Evolutionary conservation across 2,888 invertebrate species (phyloP), one percentile per base, ranked within the genome.

Genomic region (Catocala nupta): DNA sequence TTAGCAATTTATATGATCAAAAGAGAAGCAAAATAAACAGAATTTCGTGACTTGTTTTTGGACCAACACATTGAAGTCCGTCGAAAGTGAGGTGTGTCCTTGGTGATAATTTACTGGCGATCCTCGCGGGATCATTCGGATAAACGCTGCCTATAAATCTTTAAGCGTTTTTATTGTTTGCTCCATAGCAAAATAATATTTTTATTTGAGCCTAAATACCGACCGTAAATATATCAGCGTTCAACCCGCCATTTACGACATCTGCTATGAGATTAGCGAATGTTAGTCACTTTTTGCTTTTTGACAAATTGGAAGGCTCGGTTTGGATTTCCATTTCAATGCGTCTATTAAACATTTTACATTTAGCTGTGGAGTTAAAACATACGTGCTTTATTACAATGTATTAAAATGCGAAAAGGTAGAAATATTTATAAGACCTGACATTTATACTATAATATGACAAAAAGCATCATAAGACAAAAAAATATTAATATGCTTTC

Each of bases 131-230:
- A 89, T 87, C 82, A 88, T 82, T 83, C 84, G 83, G 85, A 86
- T 87, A 85, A 88, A 83, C 81, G 78, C 61, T 71, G 57, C 55
- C 82, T 75, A 88, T 89, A 88, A 89, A 89, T 90, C 81, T 79
- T 68, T 68, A 72, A 80, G 71, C 79, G 71, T 78, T 81, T 25
- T 85, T 85, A 85, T 83, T 83, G 77, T 84, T 76, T 75, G 80
- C 75, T 75, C 70, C 61, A 73, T 67, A 69, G 71, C 73, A 68
- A 78, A 81, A 81, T 78, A 71, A 78, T 82, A 81, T 81, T 81
- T 25, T 83, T 80, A 84, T 82, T 77, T 64, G 70, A 70, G 66
- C 67, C 74, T 80, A 77, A 82, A 81, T 75, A 75, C 72, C 68
- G 55, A 55, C 64, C 65, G 75, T 75, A 79, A 76, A 81, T 81